Percentiles rank a stretch among this genome's conserved stretches.
Evolutionary conservation across 2,888 invertebrate species (phyloP).

Genomic region (Drosophila flavopinicola): DNA sequence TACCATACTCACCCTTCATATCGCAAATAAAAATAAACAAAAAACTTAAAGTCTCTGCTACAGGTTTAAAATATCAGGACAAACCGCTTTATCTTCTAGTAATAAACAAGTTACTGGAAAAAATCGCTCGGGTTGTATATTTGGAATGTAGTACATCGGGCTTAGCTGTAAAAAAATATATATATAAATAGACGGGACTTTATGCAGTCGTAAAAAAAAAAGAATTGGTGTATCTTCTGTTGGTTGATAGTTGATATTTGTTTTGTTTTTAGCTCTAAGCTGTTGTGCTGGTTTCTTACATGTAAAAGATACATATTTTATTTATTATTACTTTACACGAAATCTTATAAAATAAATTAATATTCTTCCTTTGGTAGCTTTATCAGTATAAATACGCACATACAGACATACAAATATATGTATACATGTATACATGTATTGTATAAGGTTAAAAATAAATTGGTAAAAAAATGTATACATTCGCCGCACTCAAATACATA

Average conservation of each 20-base stretch:
- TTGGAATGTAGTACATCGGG: slow-evolving; percentile 5
- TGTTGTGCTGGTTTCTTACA: slow-evolving; percentile 39
- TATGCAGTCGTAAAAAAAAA: slow-evolving; percentile 1
- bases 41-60: no score
- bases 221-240: slow-evolving; percentile 5
- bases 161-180: slow-evolving; percentile 10
- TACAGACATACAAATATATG: slow-evolving; percentile 70
- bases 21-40: no score
- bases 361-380: slow-evolving; percentile 73
- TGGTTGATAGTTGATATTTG: slow-evolving; percentile 29
- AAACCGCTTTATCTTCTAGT: no score
- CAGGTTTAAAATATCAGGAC: no score
- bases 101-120: no score
- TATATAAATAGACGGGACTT: not conserved
- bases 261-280: slow-evolving; percentile 24
- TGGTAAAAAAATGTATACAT: slow-evolving; percentile 68
- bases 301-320: slow-evolving; percentile 65
- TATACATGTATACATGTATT: slow-evolving; percentile 61
- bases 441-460: slow-evolving; percentile 72
- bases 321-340: slow-evolving; percentile 70
- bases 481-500: slow-evolving; percentile 55
- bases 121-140: slow-evolving; percentile 4
- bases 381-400: slow-evolving; percentile 74
- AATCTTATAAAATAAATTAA: slow-evolving; percentile 78
- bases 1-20: no score